These are phyloP conservation scores for Brachyistius frenatus DNA, from an alignment of 2,113 vertebrate species.

Conservation along the genomic window DNA sequence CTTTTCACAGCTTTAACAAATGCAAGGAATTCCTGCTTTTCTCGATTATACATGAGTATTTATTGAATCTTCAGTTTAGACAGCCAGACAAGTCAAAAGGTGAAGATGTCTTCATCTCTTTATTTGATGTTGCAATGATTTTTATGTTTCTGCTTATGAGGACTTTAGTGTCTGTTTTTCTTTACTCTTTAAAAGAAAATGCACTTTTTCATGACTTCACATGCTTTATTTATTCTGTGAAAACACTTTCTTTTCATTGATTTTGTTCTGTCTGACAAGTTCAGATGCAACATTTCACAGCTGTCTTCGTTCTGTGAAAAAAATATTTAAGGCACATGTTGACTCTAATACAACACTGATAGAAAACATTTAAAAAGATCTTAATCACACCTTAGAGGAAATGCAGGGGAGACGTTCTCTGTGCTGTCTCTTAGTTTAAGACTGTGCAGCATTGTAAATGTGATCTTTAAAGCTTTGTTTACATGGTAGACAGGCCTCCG, in stretches of 20 bases:
- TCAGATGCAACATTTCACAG: constrained; percentile 31
- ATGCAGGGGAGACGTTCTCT: constrained; percentile 1
- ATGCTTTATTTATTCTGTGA: constrained; percentile 37
- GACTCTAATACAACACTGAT: background rate
- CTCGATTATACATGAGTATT: background rate
- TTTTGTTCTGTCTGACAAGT: constrained; percentile 35
- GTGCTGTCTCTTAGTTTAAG: constrained; percentile 32
- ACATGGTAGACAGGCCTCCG: constrained; percentile 72
- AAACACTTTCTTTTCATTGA: constrained; percentile 11
- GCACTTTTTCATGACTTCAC: background rate
- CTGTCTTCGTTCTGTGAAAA: background rate
- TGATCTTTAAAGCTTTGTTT: constrained; percentile 77
- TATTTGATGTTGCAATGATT: constrained; percentile 1
- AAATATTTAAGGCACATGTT: constrained; percentile 5
- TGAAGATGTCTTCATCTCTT: background rate
- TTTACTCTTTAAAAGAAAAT: constrained; percentile 16
- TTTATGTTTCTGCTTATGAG: background rate
- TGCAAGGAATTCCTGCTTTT: background rate
- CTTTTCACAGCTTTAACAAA: no score
- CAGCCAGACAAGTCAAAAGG: background rate
- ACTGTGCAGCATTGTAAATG: constrained; percentile 65
- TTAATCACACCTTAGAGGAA: constrained; percentile 18
- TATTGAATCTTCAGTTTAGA: background rate
- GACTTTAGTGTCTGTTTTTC: background rate
- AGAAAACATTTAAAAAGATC: constrained; percentile 16